Evolutionary conservation across 2,797 vertebrate genomes (phyloP), one percentile per base, ranked within the genome.

Genomic region (Tamandua tetradactyla): DNA sequence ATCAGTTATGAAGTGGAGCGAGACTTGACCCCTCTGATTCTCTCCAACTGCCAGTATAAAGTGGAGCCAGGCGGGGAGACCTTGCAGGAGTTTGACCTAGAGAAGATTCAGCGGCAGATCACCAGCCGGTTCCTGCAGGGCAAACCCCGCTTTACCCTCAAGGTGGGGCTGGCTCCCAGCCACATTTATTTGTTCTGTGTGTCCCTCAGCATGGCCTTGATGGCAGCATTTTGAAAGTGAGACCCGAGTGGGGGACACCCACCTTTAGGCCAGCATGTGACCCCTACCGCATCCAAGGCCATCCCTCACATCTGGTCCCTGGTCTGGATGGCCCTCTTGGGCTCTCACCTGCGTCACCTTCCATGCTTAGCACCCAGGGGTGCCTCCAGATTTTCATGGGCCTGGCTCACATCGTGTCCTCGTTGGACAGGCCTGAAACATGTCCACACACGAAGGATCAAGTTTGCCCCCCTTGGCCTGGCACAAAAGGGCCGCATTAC

Each of bases 11-110:
- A 99, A 76, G 93, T 98, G 32, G 99, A 99, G 92, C 98, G 98
- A 59, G 99, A 99, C 96, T 94, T 99, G 96, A 98, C 98, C 89
- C 99, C 99, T 0, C 98, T 99, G 96, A 98, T 99, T 89, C 98
- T 99, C 55, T 99, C 99, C 96, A 99, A 99, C 98, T 99, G 99
- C 95, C 99, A 99, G 97, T 99, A 99, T 98, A 99, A 98, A 81
- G 98, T 99, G 85, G 99, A 99, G 97, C 98, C 98, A 23, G 99
- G 99, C 66, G 98, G 98, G 89, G 98, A 99, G 97, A 98, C 98
- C 0, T 40, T 99, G 89, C 98, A 98, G 42, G 99, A 99, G 74
- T 99, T 99, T 0, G 99, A 99, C 96, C 98, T 99, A 94, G 98
- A 98, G 93, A 99, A 99, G 97, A 99, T 99, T 97, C 99, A 99